phyloP scores from a whole-genome alignment of 2,888 invertebrate species.

The Altica lythri region DNA sequence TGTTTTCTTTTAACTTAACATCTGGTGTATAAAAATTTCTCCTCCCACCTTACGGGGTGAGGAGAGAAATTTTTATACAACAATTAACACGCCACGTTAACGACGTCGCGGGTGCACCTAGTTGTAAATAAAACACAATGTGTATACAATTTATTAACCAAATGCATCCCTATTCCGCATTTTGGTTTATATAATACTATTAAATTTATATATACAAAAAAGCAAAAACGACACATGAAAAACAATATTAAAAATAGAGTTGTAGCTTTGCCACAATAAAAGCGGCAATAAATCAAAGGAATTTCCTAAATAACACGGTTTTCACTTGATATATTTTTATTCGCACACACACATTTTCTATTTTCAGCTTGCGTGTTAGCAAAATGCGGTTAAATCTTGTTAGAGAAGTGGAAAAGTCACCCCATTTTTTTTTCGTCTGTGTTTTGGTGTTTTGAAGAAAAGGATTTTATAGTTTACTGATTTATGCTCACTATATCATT shows the following conservation, averaged over 20 bases:
- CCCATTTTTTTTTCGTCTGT: constrained; percentile 1
- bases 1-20: no score
- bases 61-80: no score
- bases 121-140: no score
- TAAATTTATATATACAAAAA: constrained; percentile 35
- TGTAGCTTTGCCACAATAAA: constrained; percentile 47
- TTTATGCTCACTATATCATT: no score
- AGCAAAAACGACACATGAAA: constrained; percentile 32
- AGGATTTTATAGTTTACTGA: no score
- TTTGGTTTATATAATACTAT: constrained; percentile 25
- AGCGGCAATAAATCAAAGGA: constrained; percentile 47
- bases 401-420: constrained; percentile 3
- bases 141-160: constrained; percentile 6
- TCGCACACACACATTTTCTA: constrained; percentile 29
- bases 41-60: no score
- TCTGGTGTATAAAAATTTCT: no score
- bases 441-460: no score
- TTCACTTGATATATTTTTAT: constrained; percentile 41
- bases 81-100: no score
- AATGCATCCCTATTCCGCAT: constrained; percentile 6
- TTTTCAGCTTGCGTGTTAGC: constrained; percentile 30
- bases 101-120: no score
- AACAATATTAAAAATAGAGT: constrained; percentile 45
- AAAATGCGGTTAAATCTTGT: constrained; percentile 12
- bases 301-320: constrained; percentile 45